A percentile compares a stretch with the other conserved stretches of the same genome.
phyloP scores from a whole-genome alignment of 2,888 invertebrate species.

The Himalopsyche tibetana region DNA sequence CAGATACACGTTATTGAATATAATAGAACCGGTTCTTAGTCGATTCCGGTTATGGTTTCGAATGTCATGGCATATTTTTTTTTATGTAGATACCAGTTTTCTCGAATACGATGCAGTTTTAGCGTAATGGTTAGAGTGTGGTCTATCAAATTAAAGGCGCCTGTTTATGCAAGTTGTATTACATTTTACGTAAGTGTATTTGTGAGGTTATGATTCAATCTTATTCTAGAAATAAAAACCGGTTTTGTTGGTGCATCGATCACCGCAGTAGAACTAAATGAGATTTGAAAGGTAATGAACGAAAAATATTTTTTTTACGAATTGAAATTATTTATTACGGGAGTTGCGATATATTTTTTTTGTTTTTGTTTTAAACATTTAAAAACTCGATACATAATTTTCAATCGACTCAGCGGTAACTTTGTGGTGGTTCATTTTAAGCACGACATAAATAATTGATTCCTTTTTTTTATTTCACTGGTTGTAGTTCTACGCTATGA shows the following conservation, averaged over 20 bases:
- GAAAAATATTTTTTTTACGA: too few species aligned
- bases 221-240: neutral
- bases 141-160: slow-evolving; percentile 21
- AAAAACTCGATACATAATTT: too few species aligned
- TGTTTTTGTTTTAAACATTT: too few species aligned
- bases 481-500: too few species aligned
- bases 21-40: neutral
- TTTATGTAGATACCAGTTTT: neutral
- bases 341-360: too few species aligned
- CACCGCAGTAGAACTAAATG: neutral
- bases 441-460: too few species aligned
- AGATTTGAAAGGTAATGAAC: too few species aligned
- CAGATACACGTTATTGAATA: neutral
- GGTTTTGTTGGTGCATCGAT: neutral
- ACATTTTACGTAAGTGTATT: neutral
- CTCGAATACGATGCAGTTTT: neutral
- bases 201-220: slow-evolving; percentile 29
- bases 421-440: too few species aligned
- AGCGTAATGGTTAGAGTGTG: slow-evolving; percentile 18
- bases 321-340: too few species aligned
- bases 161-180: neutral
- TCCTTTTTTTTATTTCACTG: too few species aligned
- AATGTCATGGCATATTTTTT: slow-evolving; percentile 34
- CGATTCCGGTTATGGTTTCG: neutral
- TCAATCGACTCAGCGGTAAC: too few species aligned